A percentile compares a stretch with the other conserved stretches of the same genome.
Evolutionary conservation across 2,888 invertebrate species (phyloP).

Genomic region (Altica lythri): DNA sequence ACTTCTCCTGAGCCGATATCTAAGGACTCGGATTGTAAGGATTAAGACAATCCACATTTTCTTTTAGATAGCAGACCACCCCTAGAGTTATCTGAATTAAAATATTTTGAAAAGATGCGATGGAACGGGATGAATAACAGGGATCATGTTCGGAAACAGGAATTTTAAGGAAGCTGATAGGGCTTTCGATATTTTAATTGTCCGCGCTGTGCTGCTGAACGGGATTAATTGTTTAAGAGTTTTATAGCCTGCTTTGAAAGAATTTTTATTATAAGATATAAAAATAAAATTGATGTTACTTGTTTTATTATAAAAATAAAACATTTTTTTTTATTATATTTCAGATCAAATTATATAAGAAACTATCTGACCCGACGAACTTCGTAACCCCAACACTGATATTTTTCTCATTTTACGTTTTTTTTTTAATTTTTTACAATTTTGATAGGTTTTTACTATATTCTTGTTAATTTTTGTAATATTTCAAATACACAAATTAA

Average conservation of each 20-base stretch:
- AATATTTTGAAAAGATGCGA: conserved; percentile 33
- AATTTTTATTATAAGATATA: too few species aligned
- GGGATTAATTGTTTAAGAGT: conserved; percentile 15
- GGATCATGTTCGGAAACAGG: conserved; percentile 27
- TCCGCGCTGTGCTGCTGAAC: conserved; percentile 5
- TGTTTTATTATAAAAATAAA: too few species aligned
- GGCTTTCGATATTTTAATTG: conserved; percentile 10
- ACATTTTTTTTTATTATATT: too few species aligned
- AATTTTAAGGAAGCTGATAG: conserved; percentile 14
- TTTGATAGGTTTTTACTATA: too few species aligned
- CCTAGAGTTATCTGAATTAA: conserved; percentile 36
- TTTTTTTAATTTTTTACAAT: too few species aligned
- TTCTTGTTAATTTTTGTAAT: too few species aligned
- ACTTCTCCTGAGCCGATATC: conserved; percentile 49
- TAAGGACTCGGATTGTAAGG: conserved; percentile 52
- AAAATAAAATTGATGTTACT: too few species aligned
- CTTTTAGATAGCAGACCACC: conserved; percentile 36
- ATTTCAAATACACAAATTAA: too few species aligned
- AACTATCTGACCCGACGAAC: too few species aligned
- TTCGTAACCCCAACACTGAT: too few species aligned
- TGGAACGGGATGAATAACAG: conserved; percentile 26
- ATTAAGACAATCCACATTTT: conserved; percentile 52
- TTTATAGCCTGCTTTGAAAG: conserved; percentile 1
- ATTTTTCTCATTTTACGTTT: too few species aligned
- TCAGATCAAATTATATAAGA: too few species aligned